Base-by-base conservation (phyloP, 2,113 vertebrate species). In the Nicator chloris region DNA sequence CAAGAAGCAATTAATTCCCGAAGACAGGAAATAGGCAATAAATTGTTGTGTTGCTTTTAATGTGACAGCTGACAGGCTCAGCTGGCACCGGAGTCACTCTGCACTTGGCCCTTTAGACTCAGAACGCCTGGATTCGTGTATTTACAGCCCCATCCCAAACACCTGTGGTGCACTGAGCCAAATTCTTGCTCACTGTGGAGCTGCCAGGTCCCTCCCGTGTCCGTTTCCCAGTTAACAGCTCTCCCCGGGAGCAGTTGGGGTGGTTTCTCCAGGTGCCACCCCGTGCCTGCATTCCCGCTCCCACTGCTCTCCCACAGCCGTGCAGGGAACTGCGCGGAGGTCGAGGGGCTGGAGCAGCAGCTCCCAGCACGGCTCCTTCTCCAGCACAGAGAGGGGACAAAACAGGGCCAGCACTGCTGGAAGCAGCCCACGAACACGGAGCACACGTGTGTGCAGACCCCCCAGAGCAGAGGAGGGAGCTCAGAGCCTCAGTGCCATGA, bases 301-400 rank as follows among this genome's bases (percentile, higher is more conserved):
- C 9, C 3, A 2, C 51, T 3, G 33, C 81, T 51, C 37, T 35
- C 15, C 63, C 60, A 66, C 40, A 9, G 70, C 7, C 2, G 0
- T 0, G 0, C 12, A n/a, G 31, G 39, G 68, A 86, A 54, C 4
- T 2, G 39, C 59, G 63, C 5, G 0, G 1, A 20, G 37, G 14
- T 1, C 2, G 8, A 59, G 35, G 44, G 60, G 53, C 40, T n/a
- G 44, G 20, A 59, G 66, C 65, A 9, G 70, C 17, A 23, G 11
- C 24, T 44, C 65, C 35, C 1, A 0, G n/a, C 22, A 4, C 1
- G 0, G 26, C 26, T 50, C 75, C 56, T 39, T 49, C 44, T 45
- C 63, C 63, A 8, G 64, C 7, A 1, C 20, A 16, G 9, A 21
- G 47, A 70, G 35, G 30, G 45, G 24, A 39, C 5, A 11, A 16